Percentiles rank a stretch among this genome's conserved stretches.
Conservation (phyloP, 1,140 invertebrate genomes). For the Drosophila pandora region DNA sequence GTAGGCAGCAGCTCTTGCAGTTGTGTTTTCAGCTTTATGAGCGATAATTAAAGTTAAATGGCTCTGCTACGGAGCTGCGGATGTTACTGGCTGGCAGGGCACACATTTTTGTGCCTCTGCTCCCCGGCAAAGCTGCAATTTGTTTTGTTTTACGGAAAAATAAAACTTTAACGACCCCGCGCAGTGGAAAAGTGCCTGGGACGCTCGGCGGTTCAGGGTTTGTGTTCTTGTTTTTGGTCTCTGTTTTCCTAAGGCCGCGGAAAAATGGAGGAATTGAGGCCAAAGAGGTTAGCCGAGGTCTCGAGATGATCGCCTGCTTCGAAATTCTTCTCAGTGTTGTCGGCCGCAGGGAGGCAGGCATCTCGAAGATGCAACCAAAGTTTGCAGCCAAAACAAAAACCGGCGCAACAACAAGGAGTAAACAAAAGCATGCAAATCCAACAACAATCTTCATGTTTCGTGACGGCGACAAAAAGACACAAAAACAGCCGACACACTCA, state of each 20-base stretch:
- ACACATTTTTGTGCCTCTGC: slow-evolving; percentile 4
- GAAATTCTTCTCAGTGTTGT: neutral
- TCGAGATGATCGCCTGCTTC: too few relatives aligned
- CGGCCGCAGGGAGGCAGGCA: slow-evolving; percentile 8
- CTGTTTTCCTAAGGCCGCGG: too few relatives aligned
- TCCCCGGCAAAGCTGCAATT: slow-evolving; percentile 20
- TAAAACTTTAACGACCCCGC: slow-evolving; percentile 43
- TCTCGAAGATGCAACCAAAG: slow-evolving; percentile 27
- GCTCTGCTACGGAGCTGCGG: slow-evolving; percentile 28
- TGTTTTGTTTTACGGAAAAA: slow-evolving; percentile 28
- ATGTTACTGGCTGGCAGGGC: slow-evolving; percentile 27
- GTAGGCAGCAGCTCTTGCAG: slow-evolving; percentile 29
- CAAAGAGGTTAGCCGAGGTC: neutral
- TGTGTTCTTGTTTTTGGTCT: too few relatives aligned
- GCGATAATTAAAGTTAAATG: slow-evolving; percentile 76
- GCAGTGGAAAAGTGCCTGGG: neutral
- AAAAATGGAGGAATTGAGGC: too few relatives aligned
- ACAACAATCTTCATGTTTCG: slow-evolving; percentile 49
- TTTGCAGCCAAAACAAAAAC: slow-evolving; percentile 29
- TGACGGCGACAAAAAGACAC: slow-evolving; percentile 40
- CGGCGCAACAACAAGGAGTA: slow-evolving; percentile 2
- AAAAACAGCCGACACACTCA: too few relatives aligned
- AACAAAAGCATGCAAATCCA: slow-evolving; percentile 37
- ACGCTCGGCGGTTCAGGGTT: neutral
- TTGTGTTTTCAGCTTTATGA: slow-evolving; percentile 54